Base-by-base conservation (phyloP, 1,140 invertebrate species). In the Penaeus vannamei region DNA sequence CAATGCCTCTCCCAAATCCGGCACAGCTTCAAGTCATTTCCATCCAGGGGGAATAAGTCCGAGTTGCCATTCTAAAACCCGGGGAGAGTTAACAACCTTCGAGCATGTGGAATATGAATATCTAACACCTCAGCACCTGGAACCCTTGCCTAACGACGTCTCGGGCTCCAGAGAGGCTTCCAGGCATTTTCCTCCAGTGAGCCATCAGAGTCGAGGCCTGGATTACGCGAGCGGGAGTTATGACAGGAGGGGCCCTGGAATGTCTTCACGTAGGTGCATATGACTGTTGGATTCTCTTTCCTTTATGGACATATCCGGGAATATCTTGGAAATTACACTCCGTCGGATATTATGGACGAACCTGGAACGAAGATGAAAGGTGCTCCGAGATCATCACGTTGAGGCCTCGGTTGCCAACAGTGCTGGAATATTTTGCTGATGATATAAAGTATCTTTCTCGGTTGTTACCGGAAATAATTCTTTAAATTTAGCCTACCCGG, bases 121-220 rank as follows among this genome's bases (percentile, higher is more conserved):
- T 83, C 80, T 84, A 88, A 88, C 86, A 88, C 80, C 86, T 69
- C 80, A 81, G 42, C 85, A 72, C 72, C 76, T 80, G 64, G 64
- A 86, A 77, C 85, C 86, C 86, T 88, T 88, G 86, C 86, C 86
- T 88, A 88, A 88, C 86, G 86, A 88, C 86, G 42, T 83, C 80
- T 82, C 80, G 60, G 80, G 64, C 82, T 88, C 86, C 86, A 83
- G 86, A 62, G 60, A 64, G 86, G 86, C 86, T 88, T 87, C 86
- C 86, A 81, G 62, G 80, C 86, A 88, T 88, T 88, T 88, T 88
- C 86, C 86, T 88, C 86, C 86, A 83, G 86, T 81, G 86, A 88
- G 86, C 81, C 86, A 88, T 88, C 86, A 88, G 77, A 88, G 86
- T 88, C 86, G 64, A 29, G 66, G 86, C 42, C 80, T 83, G 86